These are phyloP conservation scores for Tromatobia lineatoria DNA, from an alignment of 2,888 invertebrate species.

Conservation along the genomic window DNA sequence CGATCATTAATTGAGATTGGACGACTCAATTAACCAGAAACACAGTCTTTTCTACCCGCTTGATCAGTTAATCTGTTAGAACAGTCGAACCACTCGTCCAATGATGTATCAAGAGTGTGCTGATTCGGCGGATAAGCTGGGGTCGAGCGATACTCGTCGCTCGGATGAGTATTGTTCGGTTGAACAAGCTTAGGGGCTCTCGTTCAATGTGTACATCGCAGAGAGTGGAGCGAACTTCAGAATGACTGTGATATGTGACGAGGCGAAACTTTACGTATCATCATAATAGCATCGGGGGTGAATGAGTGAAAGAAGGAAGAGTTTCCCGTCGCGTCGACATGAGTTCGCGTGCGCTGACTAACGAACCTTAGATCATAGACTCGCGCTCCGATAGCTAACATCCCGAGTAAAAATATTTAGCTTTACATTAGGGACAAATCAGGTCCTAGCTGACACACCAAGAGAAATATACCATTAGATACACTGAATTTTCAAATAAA, in stretches of 20 bases:
- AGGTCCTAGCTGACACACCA: too few species aligned
- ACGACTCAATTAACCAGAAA: constrained; percentile 70
- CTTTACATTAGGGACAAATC: too few species aligned
- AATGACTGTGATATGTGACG: constrained; percentile 58
- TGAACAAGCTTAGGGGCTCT: constrained; percentile 1
- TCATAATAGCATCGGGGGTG: constrained; percentile 5
- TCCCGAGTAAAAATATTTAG: too few species aligned
- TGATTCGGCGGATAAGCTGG: constrained; percentile 26
- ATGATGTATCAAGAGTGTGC: constrained; percentile 29
- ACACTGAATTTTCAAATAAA: too few species aligned
- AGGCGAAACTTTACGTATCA: constrained; percentile 40
- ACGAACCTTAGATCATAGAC: constrained; percentile 63
- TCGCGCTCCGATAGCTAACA: constrained; percentile 8
- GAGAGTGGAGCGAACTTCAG: constrained; percentile 4
- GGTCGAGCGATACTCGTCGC: constrained; percentile 6
- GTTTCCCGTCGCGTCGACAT: constrained; percentile 17
- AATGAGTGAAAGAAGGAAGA: constrained; percentile 26
- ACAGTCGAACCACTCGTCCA: constrained; percentile 6
- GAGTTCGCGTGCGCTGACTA: constrained; percentile 48
- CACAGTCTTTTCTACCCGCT: neutral
- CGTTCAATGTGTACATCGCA: neutral
- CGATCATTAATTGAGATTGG: constrained; percentile 79
- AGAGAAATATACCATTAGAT: too few species aligned
- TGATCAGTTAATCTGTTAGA: neutral
- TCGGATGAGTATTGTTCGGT: constrained; percentile 18